Percentiles rank a stretch among this genome's conserved stretches.
phyloP scores from a whole-genome alignment of 2,888 invertebrate species.

The Emesis furor region DNA sequence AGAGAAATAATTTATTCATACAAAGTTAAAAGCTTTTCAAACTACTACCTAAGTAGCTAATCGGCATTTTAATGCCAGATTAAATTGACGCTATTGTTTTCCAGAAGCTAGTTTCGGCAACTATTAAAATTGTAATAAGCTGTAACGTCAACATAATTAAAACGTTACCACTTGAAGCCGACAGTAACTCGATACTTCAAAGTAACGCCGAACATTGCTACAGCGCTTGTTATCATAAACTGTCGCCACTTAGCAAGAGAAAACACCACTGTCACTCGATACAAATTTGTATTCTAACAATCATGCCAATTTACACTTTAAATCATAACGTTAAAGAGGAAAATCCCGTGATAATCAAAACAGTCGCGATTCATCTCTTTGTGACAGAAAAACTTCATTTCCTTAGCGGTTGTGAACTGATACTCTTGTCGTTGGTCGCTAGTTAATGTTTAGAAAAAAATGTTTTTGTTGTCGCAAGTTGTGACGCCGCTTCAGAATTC shows the following conservation, averaged over 20 bases:
- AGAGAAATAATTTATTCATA: too few species aligned
- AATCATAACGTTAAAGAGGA: background rate
- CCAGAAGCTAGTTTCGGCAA: background rate
- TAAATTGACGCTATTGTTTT: background rate
- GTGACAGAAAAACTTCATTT: conserved; percentile 81
- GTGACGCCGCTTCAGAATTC: conserved; percentile 13
- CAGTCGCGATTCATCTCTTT: conserved; percentile 85
- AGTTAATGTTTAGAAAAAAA: conserved; percentile 24
- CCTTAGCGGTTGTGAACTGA: conserved; percentile 63
- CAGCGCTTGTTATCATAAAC: conserved; percentile 87
- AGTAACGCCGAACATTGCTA: conserved; percentile 80
- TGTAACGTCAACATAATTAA: conserved; percentile 10
- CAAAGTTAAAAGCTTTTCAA: too few species aligned
- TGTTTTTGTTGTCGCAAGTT: conserved; percentile 15
- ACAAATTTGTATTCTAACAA: conserved; percentile 65
- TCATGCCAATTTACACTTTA: conserved; percentile 13
- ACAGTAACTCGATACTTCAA: conserved; percentile 78
- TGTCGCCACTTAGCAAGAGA: conserved; percentile 86
- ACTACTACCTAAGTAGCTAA: too few species aligned
- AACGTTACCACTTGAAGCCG: conserved; percentile 9
- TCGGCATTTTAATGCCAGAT: too few species aligned
- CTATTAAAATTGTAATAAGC: conserved; percentile 6
- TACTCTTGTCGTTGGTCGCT: conserved; percentile 17
- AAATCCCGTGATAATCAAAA: conserved; percentile 39
- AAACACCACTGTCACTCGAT: conserved; percentile 84